Percentiles rank a stretch among this genome's conserved stretches.
Conservation (phyloP, 2,888 invertebrate species). For the Brachyptera risi region DNA sequence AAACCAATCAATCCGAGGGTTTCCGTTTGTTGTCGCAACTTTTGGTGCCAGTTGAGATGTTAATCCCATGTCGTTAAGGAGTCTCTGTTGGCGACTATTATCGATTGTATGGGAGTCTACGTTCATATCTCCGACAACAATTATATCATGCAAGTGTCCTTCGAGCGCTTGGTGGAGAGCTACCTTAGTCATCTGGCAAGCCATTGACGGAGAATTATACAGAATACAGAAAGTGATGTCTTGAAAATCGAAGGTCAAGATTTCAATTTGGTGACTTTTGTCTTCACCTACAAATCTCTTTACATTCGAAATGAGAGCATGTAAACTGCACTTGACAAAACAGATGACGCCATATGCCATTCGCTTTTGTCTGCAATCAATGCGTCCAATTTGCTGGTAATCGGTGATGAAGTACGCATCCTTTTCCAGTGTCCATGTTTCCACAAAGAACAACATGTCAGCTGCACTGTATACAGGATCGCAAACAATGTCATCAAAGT, state of each 20-base stretch:
- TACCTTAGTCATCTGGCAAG: not conserved
- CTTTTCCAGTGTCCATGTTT: not conserved
- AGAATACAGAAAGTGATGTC: not conserved
- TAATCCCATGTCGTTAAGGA: not conserved
- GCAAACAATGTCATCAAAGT: not conserved
- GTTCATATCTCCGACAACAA: conserved; percentile 11
- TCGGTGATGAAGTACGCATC: conserved; percentile 1
- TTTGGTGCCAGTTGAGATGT: not conserved
- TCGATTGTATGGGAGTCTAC: not conserved
- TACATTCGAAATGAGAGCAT: not conserved
- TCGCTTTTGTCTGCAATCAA: not conserved
- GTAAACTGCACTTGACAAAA: not conserved
- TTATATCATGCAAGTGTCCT: not conserved
- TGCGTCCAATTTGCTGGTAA: not conserved
- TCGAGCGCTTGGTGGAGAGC: not conserved
- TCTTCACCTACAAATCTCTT: not conserved
- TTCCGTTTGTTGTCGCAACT: not conserved
- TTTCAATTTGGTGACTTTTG: not conserved
- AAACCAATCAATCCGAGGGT: conserved; percentile 7
- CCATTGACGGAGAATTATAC: not conserved
- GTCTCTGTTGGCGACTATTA: not conserved
- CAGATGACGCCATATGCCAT: not conserved
- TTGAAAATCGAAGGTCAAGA: not conserved
- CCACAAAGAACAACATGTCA: not conserved
- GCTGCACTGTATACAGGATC: not conserved